phyloP scores from a whole-genome alignment of 2,797 vertebrate genomes.

The Tapera naevia region DNA sequence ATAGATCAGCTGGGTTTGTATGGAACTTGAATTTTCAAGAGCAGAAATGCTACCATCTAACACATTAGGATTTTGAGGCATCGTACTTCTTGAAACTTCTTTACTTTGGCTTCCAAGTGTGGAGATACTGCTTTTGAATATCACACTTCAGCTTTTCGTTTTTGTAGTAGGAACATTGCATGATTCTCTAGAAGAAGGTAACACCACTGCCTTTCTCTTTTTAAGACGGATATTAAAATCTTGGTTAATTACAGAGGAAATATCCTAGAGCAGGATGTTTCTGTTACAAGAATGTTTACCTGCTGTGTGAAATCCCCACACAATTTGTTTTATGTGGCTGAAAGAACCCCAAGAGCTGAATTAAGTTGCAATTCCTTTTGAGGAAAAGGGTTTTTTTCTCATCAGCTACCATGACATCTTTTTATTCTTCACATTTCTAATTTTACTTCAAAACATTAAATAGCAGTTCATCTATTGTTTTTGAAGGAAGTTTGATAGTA shows the following conservation, averaged over 20 bases:
- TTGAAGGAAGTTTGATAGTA: neutral
- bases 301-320: neutral
- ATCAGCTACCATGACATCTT: neutral
- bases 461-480: neutral
- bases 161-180: neutral
- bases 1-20: constrained; percentile 37
- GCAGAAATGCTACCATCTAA: neutral
- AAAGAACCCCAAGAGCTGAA: neutral
- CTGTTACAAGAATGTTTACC: neutral
- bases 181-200: neutral
- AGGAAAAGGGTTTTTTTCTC: neutral
- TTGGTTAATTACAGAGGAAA: neutral
- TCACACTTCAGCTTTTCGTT: neutral
- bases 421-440: neutral
- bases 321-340: neutral
- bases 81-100: neutral
- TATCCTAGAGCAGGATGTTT: neutral
- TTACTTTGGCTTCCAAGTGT: neutral
- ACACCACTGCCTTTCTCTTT: neutral
- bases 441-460: neutral
- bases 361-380: neutral
- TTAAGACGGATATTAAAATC: neutral
- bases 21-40: constrained; percentile 44
- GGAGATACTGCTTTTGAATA: neutral
- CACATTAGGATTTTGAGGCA: neutral